phyloP scores from a whole-genome alignment of 2,888 invertebrate species.

The Chrysolina americana region DNA sequence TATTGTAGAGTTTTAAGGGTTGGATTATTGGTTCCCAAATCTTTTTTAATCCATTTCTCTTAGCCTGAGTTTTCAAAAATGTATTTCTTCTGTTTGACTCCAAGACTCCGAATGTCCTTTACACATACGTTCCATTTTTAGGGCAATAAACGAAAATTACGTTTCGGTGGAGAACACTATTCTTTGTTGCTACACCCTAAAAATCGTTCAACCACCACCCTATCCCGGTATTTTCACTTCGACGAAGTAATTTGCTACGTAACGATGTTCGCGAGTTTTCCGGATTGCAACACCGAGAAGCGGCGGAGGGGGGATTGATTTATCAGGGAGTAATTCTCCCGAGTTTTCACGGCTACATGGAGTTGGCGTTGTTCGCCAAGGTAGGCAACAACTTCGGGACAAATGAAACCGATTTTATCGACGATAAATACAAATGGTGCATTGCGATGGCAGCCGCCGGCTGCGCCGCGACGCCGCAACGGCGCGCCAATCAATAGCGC shows the following conservation, averaged over 20 bases:
- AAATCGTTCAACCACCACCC: background rate
- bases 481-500: constrained; percentile 69
- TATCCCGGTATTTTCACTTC: background rate
- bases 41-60: no score
- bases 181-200: background rate
- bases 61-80: no score
- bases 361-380: constrained; percentile 21
- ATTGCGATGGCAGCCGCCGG: constrained; percentile 67
- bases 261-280: constrained; percentile 7
- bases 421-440: constrained; percentile 69
- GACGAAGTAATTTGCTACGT: background rate
- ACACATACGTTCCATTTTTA: no score
- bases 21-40: no score
- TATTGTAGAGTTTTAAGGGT: no score
- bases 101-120: no score
- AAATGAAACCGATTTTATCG: constrained; percentile 67
- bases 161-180: no score
- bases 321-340: constrained; percentile 19
- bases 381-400: constrained; percentile 51
- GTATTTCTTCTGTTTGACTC: no score
- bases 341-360: constrained; percentile 20
- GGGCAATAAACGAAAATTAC: no score
- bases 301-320: constrained; percentile 7
- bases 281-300: background rate
- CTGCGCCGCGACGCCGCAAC: constrained; percentile 66